Base-by-base conservation (phyloP, 53 echinoderm and acorn worm species). In the Glandiceps talaboti region DNA sequence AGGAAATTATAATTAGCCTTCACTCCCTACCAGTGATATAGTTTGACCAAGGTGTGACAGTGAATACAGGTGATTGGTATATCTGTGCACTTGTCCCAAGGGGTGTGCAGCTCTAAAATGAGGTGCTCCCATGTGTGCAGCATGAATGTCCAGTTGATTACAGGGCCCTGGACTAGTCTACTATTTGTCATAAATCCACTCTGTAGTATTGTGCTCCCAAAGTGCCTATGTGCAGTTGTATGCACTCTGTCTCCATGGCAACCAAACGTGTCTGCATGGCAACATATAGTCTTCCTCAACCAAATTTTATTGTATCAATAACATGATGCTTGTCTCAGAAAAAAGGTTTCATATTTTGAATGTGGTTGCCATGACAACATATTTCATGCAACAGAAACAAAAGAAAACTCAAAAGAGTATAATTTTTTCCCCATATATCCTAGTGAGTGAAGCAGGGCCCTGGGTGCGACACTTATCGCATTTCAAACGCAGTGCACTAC, bases 401-500 rank as follows among this genome's bases (percentile, higher is more conserved):
- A n/a, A n/a, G n/a, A n/a, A n/a, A n/a, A n/a, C n/a, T n/a, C n/a
- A n/a, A 20, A 45, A 45, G 64, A 12, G 64, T 45, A 20, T 45
- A 45, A 45, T 12, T 20, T 45, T 45, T 45, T n/a, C n/a, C n/a
- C n/a, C n/a, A n/a, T n/a, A n/a, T n/a, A n/a, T n/a, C n/a, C n/a
- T n/a, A 12, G 20, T 20, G 6, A 45, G 64, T 45, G 64, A 45
- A 45, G 64, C 6, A 45, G 64, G 64, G 64, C 6, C 64, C 64
- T 20, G 6, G 64, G 64, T 6, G 6, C 6, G 6, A 20, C 6
- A 12, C 20, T 45, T 45, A 45, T 45, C 64, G 64, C 64, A 45
- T 45, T 45, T 45, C 64, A 45, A 45, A 45, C 6, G 6, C 64
- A 93, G 92, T 92, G 92, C 84, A 90, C 93, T 91, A 93, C 91